Evolutionary conservation across 2,888 invertebrate genomes (phyloP).

Genomic region (Cheilosia vernalis): DNA sequence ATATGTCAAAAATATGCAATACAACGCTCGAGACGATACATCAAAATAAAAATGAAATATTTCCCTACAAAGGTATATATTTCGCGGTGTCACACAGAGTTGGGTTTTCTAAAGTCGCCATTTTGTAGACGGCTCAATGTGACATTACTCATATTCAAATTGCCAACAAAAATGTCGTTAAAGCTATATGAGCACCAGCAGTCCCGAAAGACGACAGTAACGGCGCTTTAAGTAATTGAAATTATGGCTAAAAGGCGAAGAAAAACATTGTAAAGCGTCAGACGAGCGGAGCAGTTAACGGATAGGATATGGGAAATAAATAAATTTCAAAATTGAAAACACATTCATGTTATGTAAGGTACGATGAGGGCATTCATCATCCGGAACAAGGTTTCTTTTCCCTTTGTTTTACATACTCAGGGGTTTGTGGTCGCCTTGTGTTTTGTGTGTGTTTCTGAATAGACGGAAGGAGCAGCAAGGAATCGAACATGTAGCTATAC

Average conservation of each 20-base stretch:
- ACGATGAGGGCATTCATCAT: background rate
- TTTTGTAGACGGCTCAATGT: background rate
- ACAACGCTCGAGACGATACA: too few relatives aligned
- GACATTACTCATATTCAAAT: background rate
- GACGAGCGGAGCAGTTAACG: background rate
- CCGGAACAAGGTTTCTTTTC: background rate
- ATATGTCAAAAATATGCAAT: too few relatives aligned
- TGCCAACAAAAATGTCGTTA: background rate
- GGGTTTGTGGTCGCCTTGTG: background rate
- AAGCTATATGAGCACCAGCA: too few relatives aligned
- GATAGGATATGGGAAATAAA: background rate
- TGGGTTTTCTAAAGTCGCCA: conserved; percentile 9
- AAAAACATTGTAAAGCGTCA: conserved; percentile 9
- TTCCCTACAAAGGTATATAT: too few relatives aligned
- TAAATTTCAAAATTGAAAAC: conserved; percentile 17
- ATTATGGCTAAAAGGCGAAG: background rate
- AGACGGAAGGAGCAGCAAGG: too few relatives aligned
- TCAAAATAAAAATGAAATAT: too few relatives aligned
- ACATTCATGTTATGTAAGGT: background rate
- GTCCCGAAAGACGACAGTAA: background rate
- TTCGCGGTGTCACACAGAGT: too few relatives aligned
- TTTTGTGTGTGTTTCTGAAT: background rate
- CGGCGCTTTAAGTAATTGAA: conserved; percentile 15
- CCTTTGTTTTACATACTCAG: background rate
- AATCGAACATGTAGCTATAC: too few relatives aligned